Evolutionary conservation across 2,888 invertebrate genomes (phyloP), one percentile per base, ranked within the genome.

Genomic region (Apotomis turbidana): DNA sequence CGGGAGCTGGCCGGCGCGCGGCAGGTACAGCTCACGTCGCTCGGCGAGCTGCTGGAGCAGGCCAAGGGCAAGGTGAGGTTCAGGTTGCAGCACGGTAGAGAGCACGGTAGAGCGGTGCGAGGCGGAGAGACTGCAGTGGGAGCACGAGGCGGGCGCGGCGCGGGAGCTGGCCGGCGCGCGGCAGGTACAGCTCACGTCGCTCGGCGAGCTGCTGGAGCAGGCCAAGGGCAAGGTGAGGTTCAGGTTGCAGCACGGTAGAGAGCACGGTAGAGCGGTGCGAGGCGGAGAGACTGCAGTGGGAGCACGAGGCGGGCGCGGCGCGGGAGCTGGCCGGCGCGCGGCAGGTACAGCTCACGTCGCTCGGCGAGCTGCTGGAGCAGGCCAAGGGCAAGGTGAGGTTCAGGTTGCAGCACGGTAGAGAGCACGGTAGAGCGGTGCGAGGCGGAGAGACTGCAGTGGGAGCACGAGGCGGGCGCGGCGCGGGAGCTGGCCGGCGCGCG

Each of bases 31-130:
- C 95, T 97, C 62, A 95, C 95, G 79, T 94, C 97, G 61, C 92
- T 97, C 76, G 95, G 95, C 15, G 97, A 97, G 66, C 90, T 97
- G 72, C 90, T 98, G 15, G 98, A 98, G 75, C 97, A 97, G 85
- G 97, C 98, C 6, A 41, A 41, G 41, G 41, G 5, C 41, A 41
- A 41, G 41, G 41, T 41, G 15, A 15, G 15, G 44, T 44, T 44
- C 44, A 15, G 15, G 44, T 63, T n/a, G 3, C 77, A 91, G 91
- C 60, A 78, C 77, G 13, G 86, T 97, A 52, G 98, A 98, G 81
- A 95, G 96, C 5, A 41, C 41, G 6, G 41, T 2, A 6, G 41
- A 41, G 41, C 41, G 41, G 41, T 41, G 41, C 41, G 41, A 41
- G 41, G 41, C 41, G 41, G 41, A 41, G 41, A 4, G 96, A 49